Base-by-base conservation (phyloP, 64 coral and sea anemone species). In the Cladopsammia gracilis region DNA sequence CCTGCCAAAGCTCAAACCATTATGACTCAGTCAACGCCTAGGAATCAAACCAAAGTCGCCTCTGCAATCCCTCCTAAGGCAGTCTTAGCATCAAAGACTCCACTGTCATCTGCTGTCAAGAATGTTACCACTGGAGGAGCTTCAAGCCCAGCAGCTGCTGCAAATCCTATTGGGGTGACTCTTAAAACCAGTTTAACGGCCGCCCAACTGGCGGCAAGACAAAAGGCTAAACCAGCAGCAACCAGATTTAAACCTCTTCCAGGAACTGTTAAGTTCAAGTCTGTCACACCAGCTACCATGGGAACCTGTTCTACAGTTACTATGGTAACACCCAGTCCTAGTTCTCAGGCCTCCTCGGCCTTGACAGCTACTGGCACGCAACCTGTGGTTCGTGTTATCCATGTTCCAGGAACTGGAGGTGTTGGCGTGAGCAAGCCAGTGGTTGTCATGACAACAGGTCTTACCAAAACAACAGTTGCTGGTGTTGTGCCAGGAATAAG, bases 241-340 rank as follows among this genome's bases (percentile, higher is more conserved):
- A 25, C 96, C 48, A 75, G 96, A 82, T 98, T 98, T 71, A 98
- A 98, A 71, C 83, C 92, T 49, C 57, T 98, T 13, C 92, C 96
- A 24, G 96, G 96, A 47, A 94, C 96, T 64, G 96, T 98, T 6
- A 98, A 98, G 62, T 98, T 94, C 76, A 98, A 98, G 69, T 94
- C 96, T 66, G 92, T 98, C 81, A 98, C 92, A 18, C 91, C 96
- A 60, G 90, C 87, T 65, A 88, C 92, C 11, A 90, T 94, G 75
- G 95, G 92, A 70, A 91, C 92, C 7, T 88, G 91, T 16, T 89
- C 91, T 56, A 82, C 85, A 88, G 92, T 94, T 91, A 98, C 92
- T 25, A 94, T 98, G 83, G 92, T 93, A 83, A 91, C 96, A 50
- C 92, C 96, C 62, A 98, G 88, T 77, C 88, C 96, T 25, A 90